Evolutionary conservation across 92 coral and sea anemone genomes (phyloP), one percentile per base, ranked within the genome.

Genomic region (Zoanthus gigantus): DNA sequence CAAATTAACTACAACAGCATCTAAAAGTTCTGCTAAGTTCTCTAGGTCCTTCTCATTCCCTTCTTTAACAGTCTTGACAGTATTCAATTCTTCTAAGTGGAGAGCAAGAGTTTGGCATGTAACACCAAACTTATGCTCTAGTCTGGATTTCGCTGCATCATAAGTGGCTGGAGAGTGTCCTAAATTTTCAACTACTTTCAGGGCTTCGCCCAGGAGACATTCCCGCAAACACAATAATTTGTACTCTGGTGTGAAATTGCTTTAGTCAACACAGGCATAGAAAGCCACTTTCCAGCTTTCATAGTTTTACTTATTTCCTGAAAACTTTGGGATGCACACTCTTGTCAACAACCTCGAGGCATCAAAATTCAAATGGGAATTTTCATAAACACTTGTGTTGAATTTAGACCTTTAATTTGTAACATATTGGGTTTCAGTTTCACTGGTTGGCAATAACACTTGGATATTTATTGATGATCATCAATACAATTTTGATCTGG

Each of bases 101-200:
- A 90, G 77, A 13, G 88, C 71, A 14, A 87, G 52, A 7, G 83
- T 81, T 57, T 90, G 42, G 12, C 23, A 23, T 23, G 23, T 23
- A 23, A 23, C 23, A 23, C 23, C 23, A 23, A 23, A 23, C 23
- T 23, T 23, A 23, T 23, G 23, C 0, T 23, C 23, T 23, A 23
- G 23, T 23, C 23, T 23, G 23, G 23, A 23, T 58, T 91, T 91
- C 63, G 94, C 92, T 31, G 89, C 89, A 65, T 83, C 91, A 56
- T 90, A 90, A 11, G 91, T 89, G 67, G 93, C 83, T 29, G 91
- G 60, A 14, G 89, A 92, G 74, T 92, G 91, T 58, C 91, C 90
- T 23, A 23, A 23, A 23, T 23, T 23, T 23, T 23, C 23, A 23
- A 23, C 23, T 23, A 23, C 23, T 23, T 23, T 23, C 23, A 23